Evolutionary conservation across 2,888 invertebrate genomes (phyloP), one percentile per base, ranked within the genome.

Genomic region (Thalpophila matura): DNA sequence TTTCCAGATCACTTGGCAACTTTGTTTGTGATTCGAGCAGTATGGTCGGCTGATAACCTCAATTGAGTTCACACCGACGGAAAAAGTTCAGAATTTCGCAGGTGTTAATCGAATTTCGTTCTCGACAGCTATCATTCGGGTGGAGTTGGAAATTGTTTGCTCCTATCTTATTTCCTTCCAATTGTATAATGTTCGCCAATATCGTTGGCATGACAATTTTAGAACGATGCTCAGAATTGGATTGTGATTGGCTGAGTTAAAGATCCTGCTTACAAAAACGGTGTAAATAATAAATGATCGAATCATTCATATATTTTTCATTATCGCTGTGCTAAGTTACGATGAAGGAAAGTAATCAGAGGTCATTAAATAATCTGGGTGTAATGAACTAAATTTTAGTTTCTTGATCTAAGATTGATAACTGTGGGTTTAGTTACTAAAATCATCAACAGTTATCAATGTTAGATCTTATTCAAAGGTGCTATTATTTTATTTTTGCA

Each of bases 91-190:
- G 31, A 71, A 53, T 51, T 63, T 62, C 33, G 6, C 43, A 72
- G 78, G 72, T 77, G 65, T 64, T 79, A 79, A 79, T 77, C 53
- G 74, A 79, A 77, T 74, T 74, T 55, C 14, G 51, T 27, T 51
- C 31, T 49, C 57, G 65, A 45, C 59, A 47, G 59, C 64, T 57
- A 64, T 69, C 27, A 61, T 65, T 72, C 20, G 33, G 27, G 16
- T 45, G n/a, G 49, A 74, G 62, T 61, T 69, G 43, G 31, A 64
- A 65, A 63, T 59, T 65, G 56, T 65, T 73, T 53, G 43, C 37
- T 56, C n/a, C 14, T 40, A 54, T 37, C 51, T 70, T 49, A 49
- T 54, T 59, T 51, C 18, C 37, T 35, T 45, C 22, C 20, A 57
- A 31, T 56, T 47, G 37, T n/a, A 9, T 49, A 31, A 29, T 56